Conservation (phyloP, 2,113 vertebrate species). For the Paramisgurnus dabryanus region DNA sequence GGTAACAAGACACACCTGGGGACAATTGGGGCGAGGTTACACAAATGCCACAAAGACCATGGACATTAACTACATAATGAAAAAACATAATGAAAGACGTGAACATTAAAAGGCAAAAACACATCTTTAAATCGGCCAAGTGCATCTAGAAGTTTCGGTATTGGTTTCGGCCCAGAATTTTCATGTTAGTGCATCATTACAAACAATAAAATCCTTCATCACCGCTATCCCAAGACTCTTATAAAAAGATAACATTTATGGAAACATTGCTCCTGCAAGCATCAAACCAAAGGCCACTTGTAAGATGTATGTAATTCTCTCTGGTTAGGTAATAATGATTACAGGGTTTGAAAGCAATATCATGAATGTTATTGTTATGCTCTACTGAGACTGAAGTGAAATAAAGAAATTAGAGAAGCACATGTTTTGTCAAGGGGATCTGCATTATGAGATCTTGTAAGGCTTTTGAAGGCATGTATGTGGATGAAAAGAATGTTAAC, state of each 20-base stretch:
- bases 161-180: too few species aligned
- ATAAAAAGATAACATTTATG: constrained; percentile 40
- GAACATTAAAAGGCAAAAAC: too few species aligned
- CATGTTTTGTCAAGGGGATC: constrained; percentile 9
- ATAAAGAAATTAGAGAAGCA: constrained; percentile 57
- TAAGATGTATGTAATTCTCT: constrained; percentile 37
- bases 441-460: constrained; percentile 30
- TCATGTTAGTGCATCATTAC: not conserved
- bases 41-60: too few species aligned
- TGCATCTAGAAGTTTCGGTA: too few species aligned
- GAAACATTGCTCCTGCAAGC: constrained; percentile 35
- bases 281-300: constrained; percentile 54
- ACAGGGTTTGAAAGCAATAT: constrained; percentile 36
- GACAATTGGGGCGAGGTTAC: too few species aligned
- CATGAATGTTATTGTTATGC: constrained; percentile 58
- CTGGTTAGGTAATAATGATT: constrained; percentile 59
- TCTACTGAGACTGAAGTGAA: constrained; percentile 55
- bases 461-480: constrained; percentile 4
- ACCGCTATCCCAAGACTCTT: not conserved
- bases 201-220: not conserved
- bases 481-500: constrained; percentile 26
- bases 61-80: too few species aligned
- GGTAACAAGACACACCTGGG: too few species aligned
- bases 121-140: too few species aligned
- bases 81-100: too few species aligned